Evolutionary conservation across 2,113 vertebrate species (phyloP), one percentile per base, ranked within the genome.

Genomic region (Anolis carolinensis): DNA sequence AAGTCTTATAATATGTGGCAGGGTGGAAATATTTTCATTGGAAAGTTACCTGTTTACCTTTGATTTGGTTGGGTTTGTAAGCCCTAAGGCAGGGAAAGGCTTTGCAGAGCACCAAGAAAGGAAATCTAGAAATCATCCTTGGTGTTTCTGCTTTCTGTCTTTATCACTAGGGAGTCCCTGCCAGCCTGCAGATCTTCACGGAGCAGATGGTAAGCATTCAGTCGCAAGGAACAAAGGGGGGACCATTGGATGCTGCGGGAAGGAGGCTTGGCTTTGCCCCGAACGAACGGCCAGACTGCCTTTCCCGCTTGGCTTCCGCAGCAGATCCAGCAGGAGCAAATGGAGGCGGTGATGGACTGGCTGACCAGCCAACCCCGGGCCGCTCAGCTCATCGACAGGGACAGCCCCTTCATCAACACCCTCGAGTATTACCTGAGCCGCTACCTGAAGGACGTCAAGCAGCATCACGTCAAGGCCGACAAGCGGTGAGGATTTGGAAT

Each of bases 361-460:
- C 97, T 99, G 86, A 98, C 98, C 18, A 96, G 96, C 13, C 98
- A 99, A 94, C 98, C 99, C 0, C 96, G 99, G 36, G 99, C 99
- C 0, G 98, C 99, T 2, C 99, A 99, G 96, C 95, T 99, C 89
- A 95, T 99, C 44, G 98, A 98, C 94, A 99, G 99, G 92, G 99
- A 99, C 89, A 97, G 98, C 95, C 97, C 96, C 0, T 96, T 99
- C 89, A 97, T 99, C 86, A 98, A 95, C 95, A 99, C 98, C 0
- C 94, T 99, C 79, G 98, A 98, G 88, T 98, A 99, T 92, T 97
- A 97, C 39, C 96, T 99, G 88, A 95, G 95, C 89, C 98, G 97
- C 63, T 98, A 99, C 95, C 97, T 99, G 90, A 99, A 99, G 93
- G 99, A 99, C 2, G 98, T 99, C 87, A 98, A 97, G 87, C 97